These are phyloP conservation scores for Apoda limacodes DNA, from an alignment of 2,888 invertebrate genomes.

Conservation along the genomic window DNA sequence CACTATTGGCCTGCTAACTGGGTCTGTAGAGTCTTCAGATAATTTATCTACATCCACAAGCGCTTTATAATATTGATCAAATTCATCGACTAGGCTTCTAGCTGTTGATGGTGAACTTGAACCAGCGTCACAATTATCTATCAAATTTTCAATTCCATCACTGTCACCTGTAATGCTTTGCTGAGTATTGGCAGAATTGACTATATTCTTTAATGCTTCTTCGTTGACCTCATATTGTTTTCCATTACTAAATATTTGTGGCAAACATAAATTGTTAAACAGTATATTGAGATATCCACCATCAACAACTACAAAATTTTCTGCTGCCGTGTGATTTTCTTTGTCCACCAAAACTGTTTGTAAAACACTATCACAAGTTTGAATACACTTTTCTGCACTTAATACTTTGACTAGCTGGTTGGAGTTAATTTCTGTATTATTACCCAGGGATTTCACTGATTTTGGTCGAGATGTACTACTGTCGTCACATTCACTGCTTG, in stretches of 20 bases:
- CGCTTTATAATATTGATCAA: slow-evolving; percentile 50
- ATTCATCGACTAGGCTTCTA: slow-evolving; percentile 53
- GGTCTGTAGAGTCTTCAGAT: slow-evolving; percentile 11
- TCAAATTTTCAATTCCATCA: slow-evolving; percentile 36
- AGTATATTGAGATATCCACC: slow-evolving; percentile 56
- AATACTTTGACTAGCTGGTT: slow-evolving; percentile 13
- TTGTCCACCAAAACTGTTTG: slow-evolving; percentile 20
- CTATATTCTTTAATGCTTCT: slow-evolving; percentile 48
- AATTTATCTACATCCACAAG: slow-evolving; percentile 32
- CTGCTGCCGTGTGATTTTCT: slow-evolving; percentile 33
- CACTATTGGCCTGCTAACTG: neutral
- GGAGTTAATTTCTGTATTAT: slow-evolving; percentile 4
- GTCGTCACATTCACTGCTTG: slow-evolving; percentile 56
- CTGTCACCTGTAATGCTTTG: slow-evolving; percentile 27
- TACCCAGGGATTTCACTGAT: slow-evolving; percentile 10
- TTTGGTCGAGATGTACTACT: slow-evolving; percentile 24
- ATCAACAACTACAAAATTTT: slow-evolving; percentile 49
- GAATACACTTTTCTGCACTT: slow-evolving; percentile 48
- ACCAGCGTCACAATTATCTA: slow-evolving; percentile 38
- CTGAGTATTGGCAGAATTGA: slow-evolving; percentile 37
- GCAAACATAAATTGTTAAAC: slow-evolving; percentile 46
- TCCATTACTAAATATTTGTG: slow-evolving; percentile 50
- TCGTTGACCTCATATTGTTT: slow-evolving; percentile 61
- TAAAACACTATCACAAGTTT: slow-evolving; percentile 37
- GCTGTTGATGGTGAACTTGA: slow-evolving; percentile 51